These are phyloP conservation scores for Scaptomyza flava DNA, from an alignment of 2,888 invertebrate genomes.

Conservation along the genomic window DNA sequence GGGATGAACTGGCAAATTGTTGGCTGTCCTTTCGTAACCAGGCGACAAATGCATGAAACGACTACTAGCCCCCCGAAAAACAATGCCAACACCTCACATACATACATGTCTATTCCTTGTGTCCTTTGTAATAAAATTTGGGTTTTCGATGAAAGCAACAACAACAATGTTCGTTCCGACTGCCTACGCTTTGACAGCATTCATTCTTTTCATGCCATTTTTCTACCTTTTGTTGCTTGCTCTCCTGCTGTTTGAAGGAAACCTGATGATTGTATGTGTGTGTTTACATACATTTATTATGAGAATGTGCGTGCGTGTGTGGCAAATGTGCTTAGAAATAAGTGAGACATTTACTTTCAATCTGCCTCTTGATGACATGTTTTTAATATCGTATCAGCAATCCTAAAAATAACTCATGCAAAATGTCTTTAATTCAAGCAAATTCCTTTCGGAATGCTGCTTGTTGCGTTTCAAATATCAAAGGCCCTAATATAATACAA, in stretches of 20 bases:
- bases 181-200: conserved; percentile 30
- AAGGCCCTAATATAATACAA: conserved; percentile 2
- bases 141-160: conserved; percentile 34
- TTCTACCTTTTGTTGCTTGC: conserved; percentile 1
- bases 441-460: conserved; percentile 8
- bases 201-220: conserved; percentile 18
- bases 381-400: conserved; percentile 59
- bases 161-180: conserved; percentile 28
- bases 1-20: conserved; percentile 53
- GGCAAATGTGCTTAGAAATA: conserved; percentile 52
- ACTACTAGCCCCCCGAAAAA: background rate
- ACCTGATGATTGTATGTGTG: conserved; percentile 25
- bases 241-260: conserved; percentile 35
- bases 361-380: conserved; percentile 67
- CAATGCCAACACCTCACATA: conserved; percentile 1
- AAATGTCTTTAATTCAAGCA: conserved; percentile 37
- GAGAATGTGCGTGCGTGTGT: conserved; percentile 5
- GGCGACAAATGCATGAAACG: conserved; percentile 48
- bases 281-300: conserved; percentile 16
- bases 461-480: conserved; percentile 9
- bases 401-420: conserved; percentile 29
- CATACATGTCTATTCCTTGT: conserved; percentile 12
- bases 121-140: conserved; percentile 66
- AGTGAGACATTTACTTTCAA: conserved; percentile 77
- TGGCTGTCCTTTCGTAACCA: conserved; percentile 55